Evolutionary conservation across 2,888 invertebrate species (phyloP), one percentile per base, ranked within the genome.

Genomic region (Phymatocera aterrima): DNA sequence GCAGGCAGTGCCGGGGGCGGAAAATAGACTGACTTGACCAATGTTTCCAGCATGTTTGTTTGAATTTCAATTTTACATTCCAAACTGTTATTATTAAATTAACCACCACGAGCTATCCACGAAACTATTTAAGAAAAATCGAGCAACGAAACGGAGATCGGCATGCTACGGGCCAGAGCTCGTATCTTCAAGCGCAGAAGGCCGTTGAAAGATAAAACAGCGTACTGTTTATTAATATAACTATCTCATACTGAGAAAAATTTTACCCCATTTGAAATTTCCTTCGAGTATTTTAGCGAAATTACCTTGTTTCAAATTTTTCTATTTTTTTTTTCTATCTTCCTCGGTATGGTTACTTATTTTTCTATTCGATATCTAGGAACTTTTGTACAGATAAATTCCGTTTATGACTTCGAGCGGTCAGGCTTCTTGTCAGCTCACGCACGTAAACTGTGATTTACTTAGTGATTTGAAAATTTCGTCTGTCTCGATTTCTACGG

Each of bases 21-120:
- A 72, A 54, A 78, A 60, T 60, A 72, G 72, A 34, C 46, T 24
- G 28, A 54, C 40, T 37, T 37, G 28, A 31, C 31, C 21, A 34
- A 15, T 43, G 40, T 24, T 70, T 54, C 54, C 37, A 37, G 78
- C 31, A 10, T 21, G 21, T 77, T 65, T 48, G 65, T 28, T 77
- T 72, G 31, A 48, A 37, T 77, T 51, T 37, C 12, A 15, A 65
- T 34, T 68, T 40, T 24, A 34, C 51, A 37, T 24, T 68, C 37
- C 51, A 37, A 68, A 75, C 57, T 51, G 68, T 68, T 46, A 46
- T 40, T 18, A 46, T 68, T 46, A 21, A 48, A n/a, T 10, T 48
- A 8, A 34, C 18, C 21, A 6, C 34, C 72, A 43, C 48, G n/a
- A n/a, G 51, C 34, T 72, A 72, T 72, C 51, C 21, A 24, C 28